Percentiles rank a stretch among this genome's conserved stretches.
phyloP scores from a whole-genome alignment of 2,888 invertebrate species.

The Capitulum mitella region DNA sequence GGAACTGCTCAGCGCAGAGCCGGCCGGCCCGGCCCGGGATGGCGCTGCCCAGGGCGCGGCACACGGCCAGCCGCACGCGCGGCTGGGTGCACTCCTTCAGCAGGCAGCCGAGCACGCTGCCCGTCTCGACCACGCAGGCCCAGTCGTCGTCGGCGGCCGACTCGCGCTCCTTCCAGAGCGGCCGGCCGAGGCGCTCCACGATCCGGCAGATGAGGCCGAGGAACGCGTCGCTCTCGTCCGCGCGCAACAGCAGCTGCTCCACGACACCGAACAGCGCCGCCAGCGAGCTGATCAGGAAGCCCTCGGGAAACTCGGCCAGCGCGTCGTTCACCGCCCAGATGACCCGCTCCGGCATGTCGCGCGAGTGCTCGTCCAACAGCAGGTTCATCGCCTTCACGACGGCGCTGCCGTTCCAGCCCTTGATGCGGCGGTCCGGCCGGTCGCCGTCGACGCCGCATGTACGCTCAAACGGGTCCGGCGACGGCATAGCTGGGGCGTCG shows the following conservation, averaged over 20 bases:
- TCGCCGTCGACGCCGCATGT: not conserved
- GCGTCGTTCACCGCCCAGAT: not conserved
- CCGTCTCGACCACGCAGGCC: not conserved
- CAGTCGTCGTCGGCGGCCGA: not conserved
- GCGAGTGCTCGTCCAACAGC: not conserved
- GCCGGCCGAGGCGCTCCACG: not conserved
- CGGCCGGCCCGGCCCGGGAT: not conserved
- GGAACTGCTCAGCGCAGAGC: not conserved
- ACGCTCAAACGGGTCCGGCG: not conserved
- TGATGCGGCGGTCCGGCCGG: not conserved
- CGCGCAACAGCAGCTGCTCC: not conserved
- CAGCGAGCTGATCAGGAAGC: not conserved
- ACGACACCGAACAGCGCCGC: not conserved
- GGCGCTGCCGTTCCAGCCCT: not conserved
- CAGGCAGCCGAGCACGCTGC: not conserved
- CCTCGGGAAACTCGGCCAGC: not conserved
- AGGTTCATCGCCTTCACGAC: not conserved
- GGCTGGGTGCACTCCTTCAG: not conserved
- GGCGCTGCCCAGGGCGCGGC: not conserved
- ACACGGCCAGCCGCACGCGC: not conserved
- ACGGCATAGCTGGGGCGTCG: no score
- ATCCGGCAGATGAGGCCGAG: not conserved
- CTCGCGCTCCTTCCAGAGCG: conserved; percentile 10
- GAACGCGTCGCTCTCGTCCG: not conserved
- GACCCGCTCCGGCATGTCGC: not conserved